These are phyloP conservation scores for cattle (Bos taurus) DNA, from an alignment of 2,113 vertebrate genomes.

Conservation along the genomic window ARS-UCD2.0 NC_037357.1:39568001-39568500, in stretches of 20 bases:
- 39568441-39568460: too few relatives aligned
- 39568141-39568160: not conserved
- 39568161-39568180: not conserved
- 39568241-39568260: not conserved
- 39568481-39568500: too few relatives aligned
- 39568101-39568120: too few relatives aligned
- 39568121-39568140: too few relatives aligned
- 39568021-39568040: not conserved
- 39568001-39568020: not conserved
- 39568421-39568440: too few relatives aligned
- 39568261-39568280: not conserved
- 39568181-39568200: not conserved
- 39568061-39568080: not conserved
- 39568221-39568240: not conserved
- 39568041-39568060: not conserved
- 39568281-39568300: not conserved
- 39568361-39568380: not conserved
- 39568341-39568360: not conserved
- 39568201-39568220: not conserved
- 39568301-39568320: not conserved
- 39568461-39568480: too few relatives aligned
- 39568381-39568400: not conserved
- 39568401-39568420: too few relatives aligned
- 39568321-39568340: not conserved
- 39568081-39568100: not conserved